Evolutionary conservation across 2,888 invertebrate genomes (phyloP), one percentile per base, ranked within the genome.

Genomic region (Metellina segmentata): DNA sequence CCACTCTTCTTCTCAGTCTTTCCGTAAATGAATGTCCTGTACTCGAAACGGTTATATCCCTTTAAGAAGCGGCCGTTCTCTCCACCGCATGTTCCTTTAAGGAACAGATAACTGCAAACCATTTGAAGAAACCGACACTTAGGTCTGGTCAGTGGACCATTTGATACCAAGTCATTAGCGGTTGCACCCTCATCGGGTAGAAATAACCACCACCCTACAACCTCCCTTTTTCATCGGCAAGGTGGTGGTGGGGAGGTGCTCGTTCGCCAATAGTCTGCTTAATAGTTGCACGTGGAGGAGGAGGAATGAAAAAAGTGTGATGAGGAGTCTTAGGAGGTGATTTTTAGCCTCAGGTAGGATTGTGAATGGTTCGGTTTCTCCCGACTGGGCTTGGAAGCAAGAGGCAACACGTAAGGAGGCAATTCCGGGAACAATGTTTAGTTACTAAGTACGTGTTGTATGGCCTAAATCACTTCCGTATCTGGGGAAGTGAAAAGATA

Each of bases 121-220:
- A 91, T 91, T 91, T 87, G 82, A 91, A 91, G 87, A 91, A 91
- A 91, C 86, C 87, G 86, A 87, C 86, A 86, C 81, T 87, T 87
- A 81, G 86, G 49, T 86, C 74, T 77, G 91, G 82, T 81, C 87
- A 91, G 72, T 77, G 81, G 87, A 87, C 82, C 91, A 87, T 91
- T 87, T 81, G 90, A 77, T 87, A 72, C 82, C 72, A 74, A 53
- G 53, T 91, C 87, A 91, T 91, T 87, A 91, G 91, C 61, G 87
- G 87, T 86, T 90, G 20, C 20, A 34, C 77, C 83, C 89, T 75
- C 89, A 82, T 89, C 74, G 72, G 13, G 72, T 53, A 48, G 48
- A 69, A 72, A 82, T 82, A 72, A n/a, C 72, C 34, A 34, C 20
- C 11, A 16, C 51, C 51, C 49, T 16, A 19, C 61, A 69, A n/a